A percentile compares a stretch with the other conserved stretches of the same genome.
These are phyloP conservation scores for Melipona bicolor DNA, from an alignment of 2,888 invertebrate genomes.

Conservation along the genomic window DNA sequence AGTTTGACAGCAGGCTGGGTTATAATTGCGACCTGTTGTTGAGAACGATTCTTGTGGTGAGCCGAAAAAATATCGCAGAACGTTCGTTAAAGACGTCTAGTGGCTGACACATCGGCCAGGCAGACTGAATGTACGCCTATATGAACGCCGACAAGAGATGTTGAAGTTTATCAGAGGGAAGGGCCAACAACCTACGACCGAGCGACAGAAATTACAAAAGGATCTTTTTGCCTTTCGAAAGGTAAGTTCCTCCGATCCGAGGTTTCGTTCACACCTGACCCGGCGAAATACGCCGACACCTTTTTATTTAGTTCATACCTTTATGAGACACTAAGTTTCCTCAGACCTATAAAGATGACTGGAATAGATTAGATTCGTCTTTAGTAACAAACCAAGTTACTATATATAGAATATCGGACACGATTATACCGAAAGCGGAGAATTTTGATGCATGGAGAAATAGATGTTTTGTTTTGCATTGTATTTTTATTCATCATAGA, in stretches of 20 bases:
- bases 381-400: conserved; percentile 32
- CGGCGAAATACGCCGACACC: conserved; percentile 35
- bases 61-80: conserved; percentile 43
- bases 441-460: conserved; percentile 3
- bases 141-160: conserved; percentile 85
- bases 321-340: background rate
- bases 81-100: conserved; percentile 4
- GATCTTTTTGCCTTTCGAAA: conserved; percentile 94
- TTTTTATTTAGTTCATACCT: background rate
- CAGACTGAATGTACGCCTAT: conserved; percentile 27
- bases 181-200: conserved; percentile 96
- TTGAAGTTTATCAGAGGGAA: conserved; percentile 93
- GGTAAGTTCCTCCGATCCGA: background rate
- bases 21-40: conserved; percentile 18
- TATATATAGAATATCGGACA: background rate
- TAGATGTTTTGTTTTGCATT: background rate
- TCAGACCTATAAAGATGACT: background rate
- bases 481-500: background rate
- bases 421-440: conserved; percentile 1
- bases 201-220: conserved; percentile 96
- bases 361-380: conserved; percentile 3
- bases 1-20: conserved; percentile 41
- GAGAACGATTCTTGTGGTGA: conserved; percentile 38
- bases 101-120: conserved; percentile 74
- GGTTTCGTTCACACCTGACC: conserved; percentile 47